Conservation (phyloP, 1,140 invertebrate genomes). For the Lasioglossum albipes region DNA sequence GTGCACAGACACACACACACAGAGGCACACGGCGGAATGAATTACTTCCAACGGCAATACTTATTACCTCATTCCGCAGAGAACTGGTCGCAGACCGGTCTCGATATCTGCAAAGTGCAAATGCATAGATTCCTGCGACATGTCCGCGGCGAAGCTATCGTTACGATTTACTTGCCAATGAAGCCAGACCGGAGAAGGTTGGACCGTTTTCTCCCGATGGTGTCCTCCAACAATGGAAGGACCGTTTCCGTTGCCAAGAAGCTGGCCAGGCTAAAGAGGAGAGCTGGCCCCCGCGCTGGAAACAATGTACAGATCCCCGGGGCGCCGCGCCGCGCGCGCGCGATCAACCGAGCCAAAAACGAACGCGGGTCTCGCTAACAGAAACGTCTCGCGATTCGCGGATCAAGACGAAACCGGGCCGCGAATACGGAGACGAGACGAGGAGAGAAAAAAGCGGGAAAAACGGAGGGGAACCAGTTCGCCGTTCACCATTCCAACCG, state of each 20-base stretch:
- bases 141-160: constrained; percentile 35
- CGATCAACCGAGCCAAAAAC: constrained; percentile 38
- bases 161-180: constrained; percentile 54
- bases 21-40: neutral
- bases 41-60: constrained; percentile 12
- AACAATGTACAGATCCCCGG: constrained; percentile 6
- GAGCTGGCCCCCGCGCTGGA: constrained; percentile 12
- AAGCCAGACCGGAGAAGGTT: constrained; percentile 28
- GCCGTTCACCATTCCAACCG: neutral
- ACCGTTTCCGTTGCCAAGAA: constrained; percentile 56
- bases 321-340: no score
- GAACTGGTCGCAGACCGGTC: neutral
- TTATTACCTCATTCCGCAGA: constrained; percentile 19
- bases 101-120: constrained; percentile 40
- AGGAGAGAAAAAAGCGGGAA: neutral
- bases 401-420: neutral
- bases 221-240: constrained; percentile 40
- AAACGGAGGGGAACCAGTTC: no score
- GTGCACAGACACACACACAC: neutral
- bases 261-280: constrained; percentile 10
- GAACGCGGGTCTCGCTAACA: neutral
- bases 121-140: constrained; percentile 34
- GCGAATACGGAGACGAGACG: no score
- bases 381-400: neutral
- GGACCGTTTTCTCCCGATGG: constrained; percentile 2